These are phyloP conservation scores for Semotilus atromaculatus DNA, from an alignment of 2,797 vertebrate genomes.

Conservation along the genomic window DNA sequence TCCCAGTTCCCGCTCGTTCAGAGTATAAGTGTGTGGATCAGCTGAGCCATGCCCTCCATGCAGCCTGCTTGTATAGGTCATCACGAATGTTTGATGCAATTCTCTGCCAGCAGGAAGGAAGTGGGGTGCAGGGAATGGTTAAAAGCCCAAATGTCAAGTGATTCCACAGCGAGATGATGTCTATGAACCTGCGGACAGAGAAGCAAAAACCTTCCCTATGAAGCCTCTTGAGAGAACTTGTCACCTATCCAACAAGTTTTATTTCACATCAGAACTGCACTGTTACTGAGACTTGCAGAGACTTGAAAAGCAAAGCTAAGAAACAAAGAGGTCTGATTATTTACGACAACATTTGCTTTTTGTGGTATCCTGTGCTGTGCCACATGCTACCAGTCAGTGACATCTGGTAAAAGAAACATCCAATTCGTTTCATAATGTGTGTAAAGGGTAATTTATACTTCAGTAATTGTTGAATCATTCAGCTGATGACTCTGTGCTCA, in stretches of 20 bases:
- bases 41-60: slow-evolving; percentile 43
- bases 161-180: slow-evolving; percentile 30
- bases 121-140: slow-evolving; percentile 43
- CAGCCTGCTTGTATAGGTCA: slow-evolving; percentile 53
- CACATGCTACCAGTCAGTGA: slow-evolving; percentile 7
- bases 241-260: slow-evolving; percentile 2
- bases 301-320: background rate
- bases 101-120: slow-evolving; percentile 50
- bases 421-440: slow-evolving; percentile 63
- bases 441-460: slow-evolving; percentile 59
- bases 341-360: slow-evolving; percentile 33
- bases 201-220: background rate
- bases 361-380: slow-evolving; percentile 31
- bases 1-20: slow-evolving; percentile 12
- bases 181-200: background rate
- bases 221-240: background rate
- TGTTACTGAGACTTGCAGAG: background rate
- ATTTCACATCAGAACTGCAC: background rate
- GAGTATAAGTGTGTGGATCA: slow-evolving; percentile 27
- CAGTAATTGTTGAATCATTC: slow-evolving; percentile 62
- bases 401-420: slow-evolving; percentile 55
- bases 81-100: slow-evolving; percentile 70
- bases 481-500: slow-evolving; percentile 41
- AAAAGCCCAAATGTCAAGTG: slow-evolving; percentile 63
- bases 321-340: background rate